phyloP scores from a whole-genome alignment of 2,797 vertebrate genomes.

The Hyperoplus lanceolatus region DNA sequence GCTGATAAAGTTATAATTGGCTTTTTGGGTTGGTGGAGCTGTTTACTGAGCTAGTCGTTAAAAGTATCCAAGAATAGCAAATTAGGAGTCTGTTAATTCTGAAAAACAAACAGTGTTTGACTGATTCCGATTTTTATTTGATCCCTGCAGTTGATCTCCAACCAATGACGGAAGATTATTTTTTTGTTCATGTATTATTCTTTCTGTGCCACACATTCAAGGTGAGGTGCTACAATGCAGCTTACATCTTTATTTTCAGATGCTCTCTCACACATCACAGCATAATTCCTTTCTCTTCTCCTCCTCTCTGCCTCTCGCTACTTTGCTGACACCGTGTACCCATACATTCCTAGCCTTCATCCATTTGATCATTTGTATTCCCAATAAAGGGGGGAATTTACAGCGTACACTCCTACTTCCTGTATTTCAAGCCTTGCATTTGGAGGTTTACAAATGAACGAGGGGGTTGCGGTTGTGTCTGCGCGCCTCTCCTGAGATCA shows the following conservation, averaged over 20 bases:
- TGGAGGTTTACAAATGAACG: conserved; percentile 85
- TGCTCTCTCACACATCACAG: conserved; percentile 81
- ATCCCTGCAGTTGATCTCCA: conserved; percentile 78
- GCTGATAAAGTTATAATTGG: conserved; percentile 87
- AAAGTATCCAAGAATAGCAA: conserved; percentile 88
- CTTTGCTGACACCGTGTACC: conserved; percentile 81
- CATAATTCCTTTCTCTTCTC: conserved; percentile 80
- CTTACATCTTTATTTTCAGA: conserved; percentile 85
- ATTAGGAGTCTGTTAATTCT: conserved; percentile 85
- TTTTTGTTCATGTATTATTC: conserved; percentile 83
- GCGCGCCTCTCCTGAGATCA: conserved; percentile 83
- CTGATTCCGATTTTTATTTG: conserved; percentile 75
- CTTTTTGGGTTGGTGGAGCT: conserved; percentile 78
- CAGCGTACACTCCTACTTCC: conserved; percentile 81
- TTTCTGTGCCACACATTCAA: conserved; percentile 83
- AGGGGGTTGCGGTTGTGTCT: conserved; percentile 82
- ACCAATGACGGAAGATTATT: conserved; percentile 69
- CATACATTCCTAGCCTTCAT: conserved; percentile 72
- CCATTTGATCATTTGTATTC: conserved; percentile 86
- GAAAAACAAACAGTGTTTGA: conserved; percentile 80
- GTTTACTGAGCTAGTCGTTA: conserved; percentile 87
- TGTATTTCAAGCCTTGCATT: conserved; percentile 79
- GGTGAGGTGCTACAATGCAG: conserved; percentile 77
- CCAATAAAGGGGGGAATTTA: conserved; percentile 83
- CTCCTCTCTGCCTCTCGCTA: conserved; percentile 72